Conservation (phyloP, 2,797 vertebrate species). For the Orientallactaga sibirica region DNA sequence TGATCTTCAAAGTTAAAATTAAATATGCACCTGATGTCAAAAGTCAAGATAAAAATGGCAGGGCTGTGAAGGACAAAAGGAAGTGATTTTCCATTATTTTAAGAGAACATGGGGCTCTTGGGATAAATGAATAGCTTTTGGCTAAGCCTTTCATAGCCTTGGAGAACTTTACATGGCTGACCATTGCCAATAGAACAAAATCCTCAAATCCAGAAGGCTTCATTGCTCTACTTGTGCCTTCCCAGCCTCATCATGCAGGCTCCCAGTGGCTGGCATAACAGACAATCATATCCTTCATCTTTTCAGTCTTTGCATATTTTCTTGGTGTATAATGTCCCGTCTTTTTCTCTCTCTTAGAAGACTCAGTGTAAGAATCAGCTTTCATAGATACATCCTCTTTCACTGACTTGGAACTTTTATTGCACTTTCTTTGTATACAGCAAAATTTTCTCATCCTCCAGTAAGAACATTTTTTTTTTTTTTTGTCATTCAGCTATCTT, state of each 20-base stretch:
- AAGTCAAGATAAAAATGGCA: not conserved
- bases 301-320: not conserved
- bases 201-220: not conserved
- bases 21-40: not conserved
- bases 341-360: constrained; percentile 37
- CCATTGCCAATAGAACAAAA: not conserved
- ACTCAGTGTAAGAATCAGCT: not conserved
- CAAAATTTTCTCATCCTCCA: not conserved
- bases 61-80: not conserved
- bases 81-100: not conserved
- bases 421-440: not conserved
- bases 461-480: not conserved
- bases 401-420: not conserved
- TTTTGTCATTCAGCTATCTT: not conserved
- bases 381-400: not conserved
- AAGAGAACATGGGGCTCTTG: not conserved
- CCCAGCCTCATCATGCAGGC: not conserved
- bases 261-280: not conserved
- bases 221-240: not conserved
- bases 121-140: not conserved
- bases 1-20: not conserved
- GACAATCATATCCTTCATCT: not conserved
- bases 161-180: not conserved
- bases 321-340: not conserved
- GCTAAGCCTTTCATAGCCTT: not conserved